These are phyloP conservation scores for Protosalanx chinensis DNA, from an alignment of 2,797 vertebrate genomes.

Conservation along the genomic window DNA sequence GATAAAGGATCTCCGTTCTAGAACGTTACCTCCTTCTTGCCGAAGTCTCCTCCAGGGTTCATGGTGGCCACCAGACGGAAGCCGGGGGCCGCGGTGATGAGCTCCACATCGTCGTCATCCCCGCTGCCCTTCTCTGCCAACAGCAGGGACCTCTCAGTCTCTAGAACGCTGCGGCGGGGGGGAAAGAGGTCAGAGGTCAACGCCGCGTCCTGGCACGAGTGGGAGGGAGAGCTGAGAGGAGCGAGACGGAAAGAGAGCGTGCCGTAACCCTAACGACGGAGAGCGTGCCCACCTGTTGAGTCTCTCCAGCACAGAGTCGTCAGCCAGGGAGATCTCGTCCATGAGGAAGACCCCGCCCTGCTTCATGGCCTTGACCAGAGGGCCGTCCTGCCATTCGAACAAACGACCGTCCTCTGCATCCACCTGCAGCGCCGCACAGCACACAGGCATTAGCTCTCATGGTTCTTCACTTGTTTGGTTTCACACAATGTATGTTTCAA, in stretches of 20 bases:
- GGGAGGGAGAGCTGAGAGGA: no score
- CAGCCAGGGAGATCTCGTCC: slow-evolving; percentile 96
- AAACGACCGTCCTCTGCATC: slow-evolving; percentile 77
- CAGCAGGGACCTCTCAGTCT: slow-evolving; percentile 88
- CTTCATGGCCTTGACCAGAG: slow-evolving; percentile 90
- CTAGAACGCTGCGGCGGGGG: slow-evolving; percentile 79
- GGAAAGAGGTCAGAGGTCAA: background rate
- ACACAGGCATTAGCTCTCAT: background rate
- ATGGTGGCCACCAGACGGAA: slow-evolving; percentile 94
- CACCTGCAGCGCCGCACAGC: slow-evolving; percentile 55
- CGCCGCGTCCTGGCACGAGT: background rate
- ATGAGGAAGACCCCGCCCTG: slow-evolving; percentile 89
- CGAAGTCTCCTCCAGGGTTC: slow-evolving; percentile 98
- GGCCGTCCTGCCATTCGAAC: slow-evolving; percentile 94
- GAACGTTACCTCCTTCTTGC: slow-evolving; percentile 91
- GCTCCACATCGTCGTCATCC: slow-evolving; percentile 83
- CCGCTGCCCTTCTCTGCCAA: slow-evolving; percentile 93
- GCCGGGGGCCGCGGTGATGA: slow-evolving; percentile 79
- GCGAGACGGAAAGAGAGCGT: background rate
- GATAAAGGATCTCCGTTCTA: background rate
- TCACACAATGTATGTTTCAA: no score
- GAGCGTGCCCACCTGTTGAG: slow-evolving; percentile 86
- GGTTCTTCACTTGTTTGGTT: no score
- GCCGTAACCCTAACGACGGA: background rate
- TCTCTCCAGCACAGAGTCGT: slow-evolving; percentile 95